Evolutionary conservation across 2,888 invertebrate species (phyloP), one percentile per base, ranked within the genome.

Genomic region (Sclerodermus sp.): DNA sequence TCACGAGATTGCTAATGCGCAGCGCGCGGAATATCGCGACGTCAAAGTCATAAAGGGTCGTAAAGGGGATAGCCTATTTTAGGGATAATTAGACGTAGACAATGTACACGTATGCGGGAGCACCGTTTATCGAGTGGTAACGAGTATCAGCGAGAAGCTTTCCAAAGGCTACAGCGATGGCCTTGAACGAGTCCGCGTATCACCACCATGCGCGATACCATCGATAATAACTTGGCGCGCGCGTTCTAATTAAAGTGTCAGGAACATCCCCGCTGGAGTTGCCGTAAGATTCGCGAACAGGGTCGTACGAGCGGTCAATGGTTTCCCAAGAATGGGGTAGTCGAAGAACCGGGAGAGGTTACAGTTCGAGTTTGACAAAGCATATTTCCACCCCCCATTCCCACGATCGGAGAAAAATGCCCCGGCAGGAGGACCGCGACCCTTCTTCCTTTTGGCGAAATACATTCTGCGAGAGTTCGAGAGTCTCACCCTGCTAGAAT

Each of bases 51-150:
- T 56, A 47, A 53, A 46, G 42, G 52, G 36, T 14, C 36, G 32
- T 37, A 38, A 54, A 54, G 48, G 39, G 52, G 53, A 53, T 49
- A 36, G 45, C 39, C 56, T 53, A 47, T 57, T 60, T 62, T 53
- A 53, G 56, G 53, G 55, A 48, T 63, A 64, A 64, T 63, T 64
- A 62, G 52, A 41, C 45, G 34, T 17, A 43, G 50, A 52, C 55
- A 57, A 51, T 51, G 42, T 42, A 51, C 15, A 23, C 8, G 23
- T 23, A 23, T 23, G 14, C 10, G n/a, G 17, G 37, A 12, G 9
- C 30, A 32, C 23, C 40, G 32, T 32, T 34, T 32, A 42, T 18
- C 37, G 38, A 49, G 51, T 41, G 45, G 32, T 47, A 50, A 53
- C 48, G 41, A 34, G 39, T 42, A 50, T 32, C 32, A 14, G 31